Evolutionary conservation across 2,113 vertebrate genomes (phyloP).

Genomic region (Lepidothrix coronata): DNA sequence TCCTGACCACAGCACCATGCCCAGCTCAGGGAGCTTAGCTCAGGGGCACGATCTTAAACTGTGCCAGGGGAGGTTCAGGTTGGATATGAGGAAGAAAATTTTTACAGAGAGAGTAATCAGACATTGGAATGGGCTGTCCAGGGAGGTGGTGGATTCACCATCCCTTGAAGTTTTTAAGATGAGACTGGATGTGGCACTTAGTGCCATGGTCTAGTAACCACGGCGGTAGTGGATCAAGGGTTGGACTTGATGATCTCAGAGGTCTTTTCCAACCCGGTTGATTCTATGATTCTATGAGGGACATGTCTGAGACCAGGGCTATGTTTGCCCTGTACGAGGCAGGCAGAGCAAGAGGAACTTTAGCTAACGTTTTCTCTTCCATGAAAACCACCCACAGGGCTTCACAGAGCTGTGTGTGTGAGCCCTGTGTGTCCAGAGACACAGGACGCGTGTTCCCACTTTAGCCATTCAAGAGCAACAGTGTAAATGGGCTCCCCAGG

Average conservation of each 20-base stretch:
- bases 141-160: no score
- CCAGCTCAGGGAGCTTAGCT: not conserved
- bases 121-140: no score
- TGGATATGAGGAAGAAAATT: no score
- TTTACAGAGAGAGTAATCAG: no score
- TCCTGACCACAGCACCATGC: not conserved
- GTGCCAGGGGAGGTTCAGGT: no score
- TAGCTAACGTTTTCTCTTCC: not conserved
- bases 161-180: no score
- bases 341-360: not conserved
- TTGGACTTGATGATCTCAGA: no score
- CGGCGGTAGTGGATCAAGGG: no score
- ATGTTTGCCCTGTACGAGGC: fast-evolving
- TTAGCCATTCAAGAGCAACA: conserved; percentile 2
- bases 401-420: not conserved
- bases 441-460: conserved; percentile 28
- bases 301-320: fast-evolving
- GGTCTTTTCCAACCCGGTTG: no score
- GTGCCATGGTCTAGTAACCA: no score
- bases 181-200: no score
- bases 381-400: conserved; percentile 11
- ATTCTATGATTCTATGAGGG: not conserved
- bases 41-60: no score
- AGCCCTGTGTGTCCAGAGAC: not conserved
- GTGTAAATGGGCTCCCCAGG: conserved; percentile 36